Evolutionary conservation across 2,888 invertebrate species (phyloP), one percentile per base, ranked within the genome.

Genomic region (Poecilobothrus nobilitatus): DNA sequence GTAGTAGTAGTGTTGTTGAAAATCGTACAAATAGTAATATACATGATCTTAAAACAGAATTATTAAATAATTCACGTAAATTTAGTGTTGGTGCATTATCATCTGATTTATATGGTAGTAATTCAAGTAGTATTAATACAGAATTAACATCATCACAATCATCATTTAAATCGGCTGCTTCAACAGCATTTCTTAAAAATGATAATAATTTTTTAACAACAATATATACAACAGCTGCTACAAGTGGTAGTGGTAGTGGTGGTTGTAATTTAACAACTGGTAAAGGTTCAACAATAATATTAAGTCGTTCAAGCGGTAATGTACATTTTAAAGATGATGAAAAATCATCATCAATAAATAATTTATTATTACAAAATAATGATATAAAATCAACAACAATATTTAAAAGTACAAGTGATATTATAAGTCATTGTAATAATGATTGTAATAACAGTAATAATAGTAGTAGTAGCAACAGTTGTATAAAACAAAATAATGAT

Each of bases 271-370:
- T n/a, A 27, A 27, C 27, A 27, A 61, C 9, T 41, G 63, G 34
- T 12, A 64, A 64, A 44, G 37, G 41, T 62, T 76, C 80, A 63
- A 80, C 81, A 27, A 77, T 81, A 70, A 80, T 81, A n/a, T 67
- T 81, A 22, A 81, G 80, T 68, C 81, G 81, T 67, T 80, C 80
- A 33, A 81, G 81, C 72, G 77, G 76, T 73, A 80, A 80, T 72
- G 80, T 80, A 33, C 65, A 65, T 65, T 65, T 65, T 37, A 33
- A 65, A 34, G 33, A 34, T 65, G 65, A 65, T 37, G 33, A 65
- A n/a, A 53, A 27, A 18, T 18, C 62, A 21, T 7, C 63, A 63
- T 15, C 8, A 12, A 15, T 22, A 10, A 63, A 63, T 22, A 63
- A 63, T 22, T 62, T n/a, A 62, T 63, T 63, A 63, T 22, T 15